Conservation (phyloP, 53 echinoderm and acorn worm genomes). For the Crossaster papposus region DNA sequence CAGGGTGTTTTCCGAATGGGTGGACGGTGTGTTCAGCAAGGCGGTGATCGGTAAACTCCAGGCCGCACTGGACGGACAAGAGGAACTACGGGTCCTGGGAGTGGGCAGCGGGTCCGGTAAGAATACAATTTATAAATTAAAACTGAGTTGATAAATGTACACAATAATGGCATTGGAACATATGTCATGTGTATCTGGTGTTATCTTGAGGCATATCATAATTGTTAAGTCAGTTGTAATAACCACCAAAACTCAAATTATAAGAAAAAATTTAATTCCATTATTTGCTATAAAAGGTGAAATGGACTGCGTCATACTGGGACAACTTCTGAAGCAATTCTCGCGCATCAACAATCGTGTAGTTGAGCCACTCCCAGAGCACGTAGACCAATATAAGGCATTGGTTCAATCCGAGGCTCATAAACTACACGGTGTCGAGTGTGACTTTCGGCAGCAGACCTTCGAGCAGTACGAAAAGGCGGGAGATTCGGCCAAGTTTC, state of each 20-base stretch:
- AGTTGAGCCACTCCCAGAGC: slow-evolving; percentile 69
- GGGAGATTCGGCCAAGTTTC: slow-evolving; percentile 51
- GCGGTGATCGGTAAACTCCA: slow-evolving; percentile 31
- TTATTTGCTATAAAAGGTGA: neutral
- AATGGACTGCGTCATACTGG: slow-evolving; percentile 9
- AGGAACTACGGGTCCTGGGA: slow-evolving; percentile 43
- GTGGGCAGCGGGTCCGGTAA: slow-evolving; percentile 58
- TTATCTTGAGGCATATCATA: no score
- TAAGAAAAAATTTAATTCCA: neutral
- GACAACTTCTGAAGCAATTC: slow-evolving; percentile 51
- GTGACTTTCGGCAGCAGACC: slow-evolving; percentile 8
- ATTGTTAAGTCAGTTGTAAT: no score
- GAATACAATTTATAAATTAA: neutral
- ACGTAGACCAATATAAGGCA: slow-evolving; percentile 64
- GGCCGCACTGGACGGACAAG: slow-evolving; percentile 17
- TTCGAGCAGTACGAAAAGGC: slow-evolving; percentile 29
- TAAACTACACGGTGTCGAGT: slow-evolving; percentile 1
- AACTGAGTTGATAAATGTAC: neutral
- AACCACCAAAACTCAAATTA: neutral
- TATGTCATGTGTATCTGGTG: no score
- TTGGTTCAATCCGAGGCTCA: slow-evolving; percentile 33
- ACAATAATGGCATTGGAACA: no score
- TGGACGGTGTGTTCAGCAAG: slow-evolving; percentile 30
- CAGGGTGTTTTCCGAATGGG: slow-evolving; percentile 48
- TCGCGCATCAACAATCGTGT: slow-evolving; percentile 69